Percentiles rank a stretch among this genome's conserved stretches.
phyloP scores from a whole-genome alignment of 1,140 invertebrate genomes.

The Drosophila lini region DNA sequence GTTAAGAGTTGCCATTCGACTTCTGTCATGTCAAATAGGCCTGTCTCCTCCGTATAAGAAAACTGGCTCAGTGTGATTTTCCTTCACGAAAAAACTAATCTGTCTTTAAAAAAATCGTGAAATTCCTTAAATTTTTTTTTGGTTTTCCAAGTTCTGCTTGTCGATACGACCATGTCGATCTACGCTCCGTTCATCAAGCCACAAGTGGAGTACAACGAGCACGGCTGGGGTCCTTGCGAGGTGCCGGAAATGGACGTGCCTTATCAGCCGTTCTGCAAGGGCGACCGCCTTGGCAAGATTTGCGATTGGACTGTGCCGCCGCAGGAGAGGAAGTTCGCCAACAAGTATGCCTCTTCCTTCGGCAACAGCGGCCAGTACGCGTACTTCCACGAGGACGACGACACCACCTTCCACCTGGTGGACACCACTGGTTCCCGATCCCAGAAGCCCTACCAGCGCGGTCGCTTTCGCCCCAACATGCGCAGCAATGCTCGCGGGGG shows the following conservation, averaged over 20 bases:
- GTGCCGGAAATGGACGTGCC: slow-evolving; percentile 98
- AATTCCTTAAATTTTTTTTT: background rate
- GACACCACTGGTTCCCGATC: slow-evolving; percentile 90
- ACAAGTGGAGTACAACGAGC: slow-evolving; percentile 74
- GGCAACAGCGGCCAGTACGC: slow-evolving; percentile 97
- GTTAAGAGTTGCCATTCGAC: background rate
- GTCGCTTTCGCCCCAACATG: slow-evolving; percentile 92
- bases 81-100: background rate
- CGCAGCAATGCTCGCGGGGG: slow-evolving; percentile 87
- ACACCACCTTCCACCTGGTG: slow-evolving; percentile 98
- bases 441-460: slow-evolving; percentile 94
- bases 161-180: slow-evolving; percentile 14
- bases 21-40: background rate
- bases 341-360: slow-evolving; percentile 98
- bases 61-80: slow-evolving; percentile 6
- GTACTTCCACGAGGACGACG: slow-evolving; percentile 99
- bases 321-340: slow-evolving; percentile 95
- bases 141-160: background rate
- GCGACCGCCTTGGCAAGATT: slow-evolving; percentile 98
- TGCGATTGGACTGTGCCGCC: slow-evolving; percentile 97
- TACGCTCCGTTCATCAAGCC: slow-evolving; percentile 75
- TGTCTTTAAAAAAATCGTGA: background rate
- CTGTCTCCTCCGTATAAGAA: background rate
- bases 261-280: slow-evolving; percentile 99
- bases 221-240: slow-evolving; percentile 97